A percentile compares a stretch with the other conserved stretches of the same genome.
Conservation (phyloP, 2,888 invertebrate genomes). For the Caradrina kadenii region DNA sequence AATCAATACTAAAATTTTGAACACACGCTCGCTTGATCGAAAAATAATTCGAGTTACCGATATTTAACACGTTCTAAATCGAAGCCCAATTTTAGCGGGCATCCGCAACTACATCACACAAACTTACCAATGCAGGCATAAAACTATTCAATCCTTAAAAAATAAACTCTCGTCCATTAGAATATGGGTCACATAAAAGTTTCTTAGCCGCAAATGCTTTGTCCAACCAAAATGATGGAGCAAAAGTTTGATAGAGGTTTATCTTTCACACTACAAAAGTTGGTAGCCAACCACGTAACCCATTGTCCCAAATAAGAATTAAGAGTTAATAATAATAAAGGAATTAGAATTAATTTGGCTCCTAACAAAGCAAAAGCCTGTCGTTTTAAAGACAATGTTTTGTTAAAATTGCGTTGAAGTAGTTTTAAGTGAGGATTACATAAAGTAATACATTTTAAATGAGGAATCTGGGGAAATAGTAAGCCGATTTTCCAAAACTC, state of each 20-base stretch:
- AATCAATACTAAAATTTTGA: slow-evolving; percentile 27
- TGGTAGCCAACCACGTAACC: slow-evolving; percentile 19
- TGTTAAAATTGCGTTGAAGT: neutral
- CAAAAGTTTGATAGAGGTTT: slow-evolving; percentile 60
- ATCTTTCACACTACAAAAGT: slow-evolving; percentile 57
- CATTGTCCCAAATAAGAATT: slow-evolving; percentile 58
- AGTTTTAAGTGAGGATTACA: neutral
- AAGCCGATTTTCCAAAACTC: neutral
- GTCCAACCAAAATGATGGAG: slow-evolving; percentile 50
- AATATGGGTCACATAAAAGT: neutral
- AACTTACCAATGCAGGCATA: neutral
- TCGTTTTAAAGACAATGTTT: neutral
- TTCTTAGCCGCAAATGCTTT: slow-evolving; percentile 24
- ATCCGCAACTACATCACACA: slow-evolving; percentile 36
- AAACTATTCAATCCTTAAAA: slow-evolving; percentile 11
- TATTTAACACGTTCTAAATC: slow-evolving; percentile 60
- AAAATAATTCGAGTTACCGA: slow-evolving; percentile 61
- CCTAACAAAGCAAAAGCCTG: slow-evolving; percentile 17
- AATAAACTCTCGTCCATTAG: neutral
- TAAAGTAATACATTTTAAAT: neutral
- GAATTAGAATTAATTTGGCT: slow-evolving; percentile 3
- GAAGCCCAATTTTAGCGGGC: slow-evolving; percentile 49
- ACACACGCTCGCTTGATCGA: slow-evolving; percentile 52
- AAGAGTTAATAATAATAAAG: slow-evolving; percentile 49
- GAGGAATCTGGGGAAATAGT: neutral